Conservation (phyloP, 1,140 invertebrate species). For the Ceratitis capitata region DNA sequence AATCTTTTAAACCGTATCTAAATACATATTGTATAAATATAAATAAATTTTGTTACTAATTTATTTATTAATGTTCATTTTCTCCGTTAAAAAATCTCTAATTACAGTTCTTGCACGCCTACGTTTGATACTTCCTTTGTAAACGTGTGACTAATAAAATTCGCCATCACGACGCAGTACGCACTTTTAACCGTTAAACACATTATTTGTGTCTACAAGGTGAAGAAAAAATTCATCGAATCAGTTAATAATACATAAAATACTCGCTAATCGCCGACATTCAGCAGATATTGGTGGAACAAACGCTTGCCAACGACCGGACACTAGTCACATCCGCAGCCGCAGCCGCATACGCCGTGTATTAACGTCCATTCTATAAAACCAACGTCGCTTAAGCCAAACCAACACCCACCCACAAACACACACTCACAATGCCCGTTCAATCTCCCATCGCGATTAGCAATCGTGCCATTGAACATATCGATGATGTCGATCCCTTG, state of each 20-base stretch:
- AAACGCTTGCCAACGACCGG: background rate
- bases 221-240: conserved; percentile 61
- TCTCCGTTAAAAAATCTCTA: background rate
- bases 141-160: conserved; percentile 48
- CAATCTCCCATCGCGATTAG: conserved; percentile 69
- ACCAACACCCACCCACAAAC: background rate
- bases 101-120: background rate
- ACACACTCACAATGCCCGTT: conserved; percentile 58
- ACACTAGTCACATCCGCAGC: background rate
- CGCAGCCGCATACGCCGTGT: background rate
- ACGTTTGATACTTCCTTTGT: conserved; percentile 46
- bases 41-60: background rate
- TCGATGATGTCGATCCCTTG: conserved; percentile 68
- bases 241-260: conserved; percentile 58
- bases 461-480: conserved; percentile 66
- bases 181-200: conserved; percentile 55
- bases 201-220: conserved; percentile 62
- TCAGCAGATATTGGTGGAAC: background rate
- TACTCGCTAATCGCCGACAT: background rate
- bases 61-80: background rate
- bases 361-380: background rate
- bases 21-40: background rate
- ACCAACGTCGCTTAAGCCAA: background rate
- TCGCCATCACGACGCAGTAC: conserved; percentile 62
- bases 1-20: background rate